phyloP scores from a whole-genome alignment of 2,113 vertebrate genomes.

The Epinephelus moara region DNA sequence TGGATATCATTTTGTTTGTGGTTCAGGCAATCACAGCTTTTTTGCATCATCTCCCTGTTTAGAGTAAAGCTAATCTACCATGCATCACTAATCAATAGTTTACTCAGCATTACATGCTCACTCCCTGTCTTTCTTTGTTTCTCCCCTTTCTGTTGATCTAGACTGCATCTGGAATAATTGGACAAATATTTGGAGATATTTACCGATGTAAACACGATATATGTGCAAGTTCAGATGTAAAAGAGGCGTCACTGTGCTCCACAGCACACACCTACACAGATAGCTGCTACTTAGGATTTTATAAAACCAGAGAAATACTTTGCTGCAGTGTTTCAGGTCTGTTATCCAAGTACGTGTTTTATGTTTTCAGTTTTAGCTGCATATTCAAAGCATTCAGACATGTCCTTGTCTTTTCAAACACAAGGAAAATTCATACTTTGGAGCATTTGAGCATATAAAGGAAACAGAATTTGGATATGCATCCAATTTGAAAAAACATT shows the following conservation, averaged over 20 bases:
- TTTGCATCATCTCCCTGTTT: conserved; percentile 1
- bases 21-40: not conserved
- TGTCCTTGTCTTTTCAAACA: not conserved
- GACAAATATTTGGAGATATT: conserved; percentile 38
- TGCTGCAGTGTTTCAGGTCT: not conserved
- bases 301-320: not conserved
- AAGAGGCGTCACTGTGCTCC: not conserved
- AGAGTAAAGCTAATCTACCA: conserved; percentile 4
- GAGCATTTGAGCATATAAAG: not conserved
- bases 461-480: not conserved
- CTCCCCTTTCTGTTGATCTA: not conserved
- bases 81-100: conserved; percentile 7
- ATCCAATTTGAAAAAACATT: not conserved
- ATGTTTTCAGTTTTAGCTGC: not conserved
- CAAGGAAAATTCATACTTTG: not conserved
- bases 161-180: conserved; percentile 15
- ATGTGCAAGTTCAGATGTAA: not conserved
- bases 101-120: not conserved
- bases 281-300: not conserved
- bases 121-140: not conserved
- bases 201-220: conserved; percentile 20
- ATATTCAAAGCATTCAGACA: not conserved
- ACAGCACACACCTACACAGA: not conserved
- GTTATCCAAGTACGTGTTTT: not conserved
- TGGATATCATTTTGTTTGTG: too few species aligned